phyloP scores from a whole-genome alignment of 2,797 vertebrate species.

The Sarcophilus harrisii region DNA sequence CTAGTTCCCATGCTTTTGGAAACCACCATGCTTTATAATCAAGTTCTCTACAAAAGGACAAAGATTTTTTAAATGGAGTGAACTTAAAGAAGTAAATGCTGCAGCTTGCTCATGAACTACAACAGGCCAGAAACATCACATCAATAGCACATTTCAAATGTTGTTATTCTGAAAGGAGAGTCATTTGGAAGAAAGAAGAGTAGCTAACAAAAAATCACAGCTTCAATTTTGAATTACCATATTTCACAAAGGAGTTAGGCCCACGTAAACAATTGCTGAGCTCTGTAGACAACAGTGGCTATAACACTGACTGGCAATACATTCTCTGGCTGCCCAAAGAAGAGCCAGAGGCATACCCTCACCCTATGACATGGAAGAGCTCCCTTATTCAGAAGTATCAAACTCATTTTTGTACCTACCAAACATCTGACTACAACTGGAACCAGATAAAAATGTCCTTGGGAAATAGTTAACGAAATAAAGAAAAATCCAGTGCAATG shows the following conservation, averaged over 20 bases:
- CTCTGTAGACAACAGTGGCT: background rate
- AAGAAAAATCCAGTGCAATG: background rate
- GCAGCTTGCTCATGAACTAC: conserved; percentile 44
- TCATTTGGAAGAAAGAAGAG: conserved; percentile 29
- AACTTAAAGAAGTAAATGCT: conserved; percentile 51
- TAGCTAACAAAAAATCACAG: conserved; percentile 27
- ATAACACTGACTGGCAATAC: background rate
- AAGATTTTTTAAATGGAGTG: background rate
- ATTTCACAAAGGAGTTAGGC: background rate
- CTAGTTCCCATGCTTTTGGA: conserved; percentile 28
- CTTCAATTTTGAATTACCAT: conserved; percentile 4
- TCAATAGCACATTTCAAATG: background rate
- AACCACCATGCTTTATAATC: background rate
- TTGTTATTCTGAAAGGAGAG: conserved; percentile 30
- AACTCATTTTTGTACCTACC: background rate
- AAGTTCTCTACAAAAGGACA: conserved; percentile 32
- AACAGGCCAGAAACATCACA: conserved; percentile 2
- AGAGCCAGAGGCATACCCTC: background rate
- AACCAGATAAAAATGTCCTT: background rate
- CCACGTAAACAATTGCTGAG: background rate
- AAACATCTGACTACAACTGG: background rate
- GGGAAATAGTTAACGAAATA: background rate
- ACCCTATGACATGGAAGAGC: background rate
- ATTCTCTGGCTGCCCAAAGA: background rate
- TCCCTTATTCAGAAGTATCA: background rate